Evolutionary conservation across 2,113 vertebrate species (phyloP).

Genomic region (Brachyhypopomus gauderio): DNA sequence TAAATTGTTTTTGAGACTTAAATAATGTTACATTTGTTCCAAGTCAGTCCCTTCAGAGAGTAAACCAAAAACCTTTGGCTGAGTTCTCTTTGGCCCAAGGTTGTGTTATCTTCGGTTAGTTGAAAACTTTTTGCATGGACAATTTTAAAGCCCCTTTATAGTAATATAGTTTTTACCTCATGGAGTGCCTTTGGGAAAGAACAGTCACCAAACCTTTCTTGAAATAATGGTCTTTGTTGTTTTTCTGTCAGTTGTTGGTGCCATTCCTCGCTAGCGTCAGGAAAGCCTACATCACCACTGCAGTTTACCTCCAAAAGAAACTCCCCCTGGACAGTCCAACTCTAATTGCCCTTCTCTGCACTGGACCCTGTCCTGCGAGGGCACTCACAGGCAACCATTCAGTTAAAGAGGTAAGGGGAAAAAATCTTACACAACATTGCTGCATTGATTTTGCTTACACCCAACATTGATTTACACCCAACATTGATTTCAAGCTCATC

Average conservation of each 20-base stretch:
- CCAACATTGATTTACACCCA: constrained; percentile 6
- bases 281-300: constrained; percentile 40
- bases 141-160: neutral
- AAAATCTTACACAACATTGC: neutral
- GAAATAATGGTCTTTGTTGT: constrained; percentile 22
- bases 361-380: constrained; percentile 39
- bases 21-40: too few species aligned
- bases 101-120: too few species aligned
- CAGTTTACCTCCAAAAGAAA: constrained; percentile 30
- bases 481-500: neutral
- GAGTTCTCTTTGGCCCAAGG: too few species aligned
- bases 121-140: too few species aligned
- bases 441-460: neutral
- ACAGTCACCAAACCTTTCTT: neutral
- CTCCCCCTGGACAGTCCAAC: constrained; percentile 26
- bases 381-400: constrained; percentile 34
- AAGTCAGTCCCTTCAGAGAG: too few species aligned
- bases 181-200: too few species aligned
- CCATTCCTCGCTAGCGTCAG: constrained; percentile 17
- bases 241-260: constrained; percentile 34
- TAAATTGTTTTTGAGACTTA: too few species aligned
- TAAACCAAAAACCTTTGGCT: too few species aligned
- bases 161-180: too few species aligned
- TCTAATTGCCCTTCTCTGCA: constrained; percentile 24
- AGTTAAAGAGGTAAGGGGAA: constrained; percentile 26